phyloP scores from a whole-genome alignment of 2,888 invertebrate genomes.

The Melipona bicolor region DNA sequence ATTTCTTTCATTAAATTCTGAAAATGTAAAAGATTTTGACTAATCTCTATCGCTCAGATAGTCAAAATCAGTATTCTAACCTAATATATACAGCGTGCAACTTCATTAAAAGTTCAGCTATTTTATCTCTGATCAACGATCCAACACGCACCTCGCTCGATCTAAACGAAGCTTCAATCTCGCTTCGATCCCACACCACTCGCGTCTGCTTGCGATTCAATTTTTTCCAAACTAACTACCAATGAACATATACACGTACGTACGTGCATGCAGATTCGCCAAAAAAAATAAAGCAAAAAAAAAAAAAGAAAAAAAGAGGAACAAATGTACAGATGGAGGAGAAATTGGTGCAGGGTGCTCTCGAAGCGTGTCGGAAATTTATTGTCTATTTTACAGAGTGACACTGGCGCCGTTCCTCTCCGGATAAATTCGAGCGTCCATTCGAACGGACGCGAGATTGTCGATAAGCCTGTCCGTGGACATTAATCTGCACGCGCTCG shows the following conservation, averaged over 20 bases:
- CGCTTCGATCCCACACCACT: background rate
- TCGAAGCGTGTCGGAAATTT: constrained; percentile 52
- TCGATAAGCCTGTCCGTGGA: constrained; percentile 67
- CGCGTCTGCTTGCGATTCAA: background rate
- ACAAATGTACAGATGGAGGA: background rate
- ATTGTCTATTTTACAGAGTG: constrained; percentile 62
- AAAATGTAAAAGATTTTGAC: no score
- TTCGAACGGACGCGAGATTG: constrained; percentile 57
- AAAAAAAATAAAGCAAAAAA: background rate
- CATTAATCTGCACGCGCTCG: constrained; percentile 62
- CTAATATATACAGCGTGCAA: no score
- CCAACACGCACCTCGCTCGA: no score
- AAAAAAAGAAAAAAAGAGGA: background rate
- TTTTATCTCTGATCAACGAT: no score
- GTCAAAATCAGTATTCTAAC: no score
- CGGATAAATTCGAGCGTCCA: constrained; percentile 61
- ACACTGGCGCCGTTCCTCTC: constrained; percentile 5
- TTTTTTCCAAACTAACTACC: constrained; percentile 3
- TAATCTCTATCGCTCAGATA: no score
- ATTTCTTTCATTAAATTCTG: no score
- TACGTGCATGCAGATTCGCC: background rate
- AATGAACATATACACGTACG: background rate
- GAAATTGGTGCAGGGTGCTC: constrained; percentile 34
- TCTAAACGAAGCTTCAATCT: background rate
- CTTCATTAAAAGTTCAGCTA: no score